Percentiles rank a stretch among this genome's conserved stretches.
Conservation (phyloP, 1,140 invertebrate species). For the Harpegnathos saltator region DNA sequence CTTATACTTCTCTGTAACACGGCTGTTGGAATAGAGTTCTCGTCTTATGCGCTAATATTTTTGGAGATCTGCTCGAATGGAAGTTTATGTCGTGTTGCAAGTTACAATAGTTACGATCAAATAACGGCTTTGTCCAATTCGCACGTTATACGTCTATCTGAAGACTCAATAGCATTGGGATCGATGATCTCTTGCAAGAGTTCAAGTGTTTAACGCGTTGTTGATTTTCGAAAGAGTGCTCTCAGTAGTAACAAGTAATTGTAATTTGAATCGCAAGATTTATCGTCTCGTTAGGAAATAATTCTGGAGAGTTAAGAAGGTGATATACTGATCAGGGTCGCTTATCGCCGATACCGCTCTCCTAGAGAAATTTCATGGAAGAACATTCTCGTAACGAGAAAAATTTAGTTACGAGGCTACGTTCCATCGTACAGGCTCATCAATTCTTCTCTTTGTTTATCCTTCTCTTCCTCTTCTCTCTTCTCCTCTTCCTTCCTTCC, state of each 20-base stretch:
- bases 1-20: background rate
- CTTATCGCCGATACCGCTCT: conserved; percentile 83
- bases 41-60: background rate
- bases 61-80: too few species aligned
- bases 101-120: too few species aligned
- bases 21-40: conserved; percentile 19
- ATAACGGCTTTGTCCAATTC: too few species aligned
- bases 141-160: too few species aligned
- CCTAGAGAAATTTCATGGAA: conserved; percentile 80
- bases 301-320: conserved; percentile 82
- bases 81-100: too few species aligned
- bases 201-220: too few species aligned
- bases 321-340: conserved; percentile 75
- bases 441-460: conserved; percentile 33
- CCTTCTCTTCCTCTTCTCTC: conserved; percentile 9
- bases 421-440: conserved; percentile 78
- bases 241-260: conserved; percentile 13
- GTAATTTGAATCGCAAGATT: conserved; percentile 18
- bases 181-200: too few species aligned
- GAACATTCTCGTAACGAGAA: conserved; percentile 83
- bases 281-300: conserved; percentile 26
- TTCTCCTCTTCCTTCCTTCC: background rate
- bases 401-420: conserved; percentile 82
- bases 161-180: too few species aligned
- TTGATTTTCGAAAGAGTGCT: background rate